These are phyloP conservation scores for Grallaria varia DNA, from an alignment of 2,113 vertebrate species.

Conservation along the genomic window DNA sequence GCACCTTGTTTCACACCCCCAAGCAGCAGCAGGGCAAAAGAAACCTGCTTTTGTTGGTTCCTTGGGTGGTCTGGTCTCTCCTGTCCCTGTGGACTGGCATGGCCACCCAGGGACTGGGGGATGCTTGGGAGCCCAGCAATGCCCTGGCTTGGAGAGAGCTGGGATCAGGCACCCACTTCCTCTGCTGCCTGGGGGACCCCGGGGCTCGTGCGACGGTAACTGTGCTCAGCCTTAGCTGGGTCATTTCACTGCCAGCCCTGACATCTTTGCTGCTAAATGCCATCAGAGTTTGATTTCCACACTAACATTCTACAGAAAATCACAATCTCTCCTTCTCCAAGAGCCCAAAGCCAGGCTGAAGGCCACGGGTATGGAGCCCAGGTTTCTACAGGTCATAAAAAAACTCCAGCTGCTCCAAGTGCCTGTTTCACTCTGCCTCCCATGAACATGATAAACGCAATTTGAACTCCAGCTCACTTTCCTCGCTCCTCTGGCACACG, in stretches of 20 bases:
- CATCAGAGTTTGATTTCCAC: not conserved
- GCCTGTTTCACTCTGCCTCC: not conserved
- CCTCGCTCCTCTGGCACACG: not conserved
- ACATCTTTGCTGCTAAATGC: not conserved
- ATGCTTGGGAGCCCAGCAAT: not conserved
- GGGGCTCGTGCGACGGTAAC: rapidly evolving
- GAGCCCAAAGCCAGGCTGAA: not conserved
- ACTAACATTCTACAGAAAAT: not conserved
- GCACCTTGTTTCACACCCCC: not conserved
- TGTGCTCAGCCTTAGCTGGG: not conserved
- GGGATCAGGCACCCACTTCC: not conserved
- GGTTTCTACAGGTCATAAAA: not conserved
- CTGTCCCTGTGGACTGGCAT: rapidly evolving
- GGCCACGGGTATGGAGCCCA: not conserved
- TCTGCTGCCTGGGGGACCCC: not conserved
- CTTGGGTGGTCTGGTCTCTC: not conserved
- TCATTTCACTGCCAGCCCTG: not conserved
- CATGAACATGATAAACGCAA: not conserved
- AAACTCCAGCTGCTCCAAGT: not conserved
- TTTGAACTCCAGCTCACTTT: not conserved
- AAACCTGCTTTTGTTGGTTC: rapidly evolving
- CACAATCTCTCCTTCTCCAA: not conserved
- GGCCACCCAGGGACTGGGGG: not conserved
- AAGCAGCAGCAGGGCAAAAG: not conserved
- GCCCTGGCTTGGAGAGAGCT: not conserved